Base-by-base conservation (phyloP, 2,888 invertebrate species). In the Antitype chi region DNA sequence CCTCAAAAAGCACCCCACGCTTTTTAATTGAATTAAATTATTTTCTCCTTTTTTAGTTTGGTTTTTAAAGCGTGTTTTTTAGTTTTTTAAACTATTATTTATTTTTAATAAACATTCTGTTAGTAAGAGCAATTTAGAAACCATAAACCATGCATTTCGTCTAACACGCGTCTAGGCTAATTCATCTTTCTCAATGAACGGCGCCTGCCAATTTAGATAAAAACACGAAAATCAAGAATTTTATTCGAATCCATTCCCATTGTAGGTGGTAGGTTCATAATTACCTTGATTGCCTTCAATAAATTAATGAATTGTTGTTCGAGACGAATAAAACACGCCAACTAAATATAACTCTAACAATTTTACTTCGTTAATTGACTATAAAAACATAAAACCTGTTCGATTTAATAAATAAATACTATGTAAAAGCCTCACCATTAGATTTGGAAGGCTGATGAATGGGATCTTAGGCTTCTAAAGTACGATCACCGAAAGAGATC, bases 331-430 rank as follows among this genome's bases (percentile, higher is more conserved):
- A 77, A 79, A 76, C 76, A 69, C 32, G 78, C 71, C 67, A 76
- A 74, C 76, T 70, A 77, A 78, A 85, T 85, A 67, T 81, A 80
- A 72, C 68, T 84, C 80, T 74, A 87, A 87, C 87, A 87, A 89
- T 87, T n/a, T n/a, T 84, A 88, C 82, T 73, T 60, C 72, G 67
- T 85, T 89, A 89, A 89, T 86, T 82, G 84, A 82, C 86, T 74
- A 87, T 87, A 85, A 86, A 87, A 88, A 75, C 76, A 74, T 81
- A 82, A 88, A 85, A 85, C 70, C 72, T 55, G 76, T 84, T 71
- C 62, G 70, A 81, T 85, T 81, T 87, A 89, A 90, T 85, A 85
- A 87, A 84, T 79, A 70, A 85, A 83, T 80, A 85, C 28, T 23
- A 62, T 28, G 3, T 74, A 77, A 49, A 25, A 53, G 25, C 3